Base-by-base conservation (phyloP, 2,113 vertebrate genomes). In the Macrotis lagotis region DNA sequence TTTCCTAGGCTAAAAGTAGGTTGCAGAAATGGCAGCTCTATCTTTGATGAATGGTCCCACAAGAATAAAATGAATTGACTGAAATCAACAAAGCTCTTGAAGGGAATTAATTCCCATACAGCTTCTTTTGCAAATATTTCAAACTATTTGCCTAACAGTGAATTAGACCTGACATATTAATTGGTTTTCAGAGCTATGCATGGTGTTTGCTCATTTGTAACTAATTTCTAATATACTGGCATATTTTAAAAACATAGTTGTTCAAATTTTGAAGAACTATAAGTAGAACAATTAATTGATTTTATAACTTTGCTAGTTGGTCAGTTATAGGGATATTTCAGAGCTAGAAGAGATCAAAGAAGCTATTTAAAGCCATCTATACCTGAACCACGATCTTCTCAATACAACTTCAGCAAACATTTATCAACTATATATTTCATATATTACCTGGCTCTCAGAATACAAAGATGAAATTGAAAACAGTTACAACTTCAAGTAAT, bases 161-260 rank as follows among this genome's bases (percentile, higher is more conserved):
- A 96, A 94, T 97, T 94, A 96, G 83, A 97, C 16, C 2, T 97
- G 97, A 97, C 52, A 93, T 97, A 94, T 97, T 97, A 98, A 97
- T 96, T 97, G 98, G 92, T 97, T 98, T 97, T 95, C 90, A 96
- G 95, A 98, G 74, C 51, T 59, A 92, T 4, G 2, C 52, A 91
- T 55, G 96, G 59, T 96, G 48, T 94, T 97, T 97, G 91, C 47
- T 97, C n/a, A 97, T 95, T 97, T 97, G 59, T 94, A 48, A 96
- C 95, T 98, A 92, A 96, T 97, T 97, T 96, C 51, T 97, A 95
- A 97, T 97, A 97, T 49, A 44, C 94, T 96, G 90, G 28, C 92
- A 89, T 94, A 55, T 26, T 95, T 96, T 89, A 66, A 89, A 96
- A 96, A 94, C 1, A 53, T 89, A 49, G 50, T 47, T 51, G 4